phyloP scores from a whole-genome alignment of 2,888 invertebrate genomes.

The Lasius fuliginosus region DNA sequence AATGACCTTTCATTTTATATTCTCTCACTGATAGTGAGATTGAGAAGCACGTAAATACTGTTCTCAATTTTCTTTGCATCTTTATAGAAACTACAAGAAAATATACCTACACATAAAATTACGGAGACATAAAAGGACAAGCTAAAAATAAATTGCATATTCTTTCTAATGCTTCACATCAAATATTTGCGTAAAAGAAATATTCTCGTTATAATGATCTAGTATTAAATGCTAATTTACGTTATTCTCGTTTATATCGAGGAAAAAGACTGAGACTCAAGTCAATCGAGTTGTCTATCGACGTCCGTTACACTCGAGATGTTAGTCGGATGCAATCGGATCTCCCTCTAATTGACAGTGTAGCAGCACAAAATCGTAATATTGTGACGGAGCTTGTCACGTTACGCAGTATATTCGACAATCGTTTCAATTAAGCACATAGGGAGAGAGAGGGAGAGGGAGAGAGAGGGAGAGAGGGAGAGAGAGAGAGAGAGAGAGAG shows the following conservation, averaged over 20 bases:
- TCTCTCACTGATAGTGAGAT: not conserved
- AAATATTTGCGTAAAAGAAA: not conserved
- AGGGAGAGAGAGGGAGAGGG: too few species aligned
- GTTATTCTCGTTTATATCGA: conserved; percentile 6
- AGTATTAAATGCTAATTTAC: conserved; percentile 1
- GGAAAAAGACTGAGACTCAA: not conserved
- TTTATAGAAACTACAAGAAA: too few species aligned
- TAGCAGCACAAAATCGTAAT: conserved; percentile 52
- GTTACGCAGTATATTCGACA: conserved; percentile 57
- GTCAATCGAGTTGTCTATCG: conserved; percentile 25
- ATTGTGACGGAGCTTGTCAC: conserved; percentile 56
- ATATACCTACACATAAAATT: not conserved
- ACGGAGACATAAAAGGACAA: not conserved
- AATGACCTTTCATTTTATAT: not conserved
- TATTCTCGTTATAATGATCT: not conserved
- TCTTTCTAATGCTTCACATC: not conserved
- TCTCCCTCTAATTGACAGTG: conserved; percentile 61
- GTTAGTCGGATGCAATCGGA: conserved; percentile 40
- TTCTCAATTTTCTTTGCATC: not conserved
- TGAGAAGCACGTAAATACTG: not conserved
- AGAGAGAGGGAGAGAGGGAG: too few species aligned
- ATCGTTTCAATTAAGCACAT: conserved; percentile 68
- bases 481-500: too few species aligned
- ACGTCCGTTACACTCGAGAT: conserved; percentile 17
- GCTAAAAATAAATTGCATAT: not conserved